A percentile compares a stretch with the other conserved stretches of the same genome.
Conservation (phyloP, 1,140 invertebrate genomes). For the Drosophila subpulchrella region DNA sequence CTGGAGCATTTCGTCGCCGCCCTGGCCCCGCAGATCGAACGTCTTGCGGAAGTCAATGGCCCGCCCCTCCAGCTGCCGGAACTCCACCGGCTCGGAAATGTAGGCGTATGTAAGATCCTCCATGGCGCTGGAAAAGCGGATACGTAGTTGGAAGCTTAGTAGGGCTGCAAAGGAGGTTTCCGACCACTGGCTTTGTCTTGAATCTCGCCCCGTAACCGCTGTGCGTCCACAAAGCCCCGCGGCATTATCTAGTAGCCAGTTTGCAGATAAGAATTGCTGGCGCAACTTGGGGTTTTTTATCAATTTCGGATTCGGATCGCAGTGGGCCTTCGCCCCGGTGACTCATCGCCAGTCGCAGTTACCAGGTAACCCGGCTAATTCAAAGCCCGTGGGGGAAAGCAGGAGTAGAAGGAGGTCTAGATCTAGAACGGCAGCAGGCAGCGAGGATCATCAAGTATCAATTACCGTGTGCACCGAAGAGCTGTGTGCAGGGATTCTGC, state of each 20-base stretch:
- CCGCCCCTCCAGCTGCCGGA: conserved; percentile 66
- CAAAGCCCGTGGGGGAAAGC: not conserved
- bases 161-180: conserved; percentile 25
- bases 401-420: not conserved
- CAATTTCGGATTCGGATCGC: conserved; percentile 59
- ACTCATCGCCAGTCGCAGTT: conserved; percentile 27
- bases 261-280: conserved; percentile 59
- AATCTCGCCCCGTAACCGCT: conserved; percentile 9
- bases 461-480: conserved; percentile 36
- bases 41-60: conserved; percentile 76
- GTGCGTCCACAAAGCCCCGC: conserved; percentile 22
- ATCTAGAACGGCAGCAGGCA: not conserved
- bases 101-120: conserved; percentile 62
- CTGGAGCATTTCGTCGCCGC: conserved; percentile 73
- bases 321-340: conserved; percentile 37
- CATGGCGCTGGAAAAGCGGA: conserved; percentile 61
- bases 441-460: not conserved
- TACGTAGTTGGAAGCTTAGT: conserved; percentile 59
- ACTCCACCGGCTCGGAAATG: conserved; percentile 77
- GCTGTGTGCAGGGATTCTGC: conserved; percentile 2
- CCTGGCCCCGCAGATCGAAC: conserved; percentile 74
- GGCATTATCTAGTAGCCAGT: conserved; percentile 64
- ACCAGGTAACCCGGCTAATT: conserved; percentile 12
- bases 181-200: conserved; percentile 18
- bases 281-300: conserved; percentile 48